Conservation (phyloP, 1,140 invertebrate genomes). For the Chlorops oryzae region DNA sequence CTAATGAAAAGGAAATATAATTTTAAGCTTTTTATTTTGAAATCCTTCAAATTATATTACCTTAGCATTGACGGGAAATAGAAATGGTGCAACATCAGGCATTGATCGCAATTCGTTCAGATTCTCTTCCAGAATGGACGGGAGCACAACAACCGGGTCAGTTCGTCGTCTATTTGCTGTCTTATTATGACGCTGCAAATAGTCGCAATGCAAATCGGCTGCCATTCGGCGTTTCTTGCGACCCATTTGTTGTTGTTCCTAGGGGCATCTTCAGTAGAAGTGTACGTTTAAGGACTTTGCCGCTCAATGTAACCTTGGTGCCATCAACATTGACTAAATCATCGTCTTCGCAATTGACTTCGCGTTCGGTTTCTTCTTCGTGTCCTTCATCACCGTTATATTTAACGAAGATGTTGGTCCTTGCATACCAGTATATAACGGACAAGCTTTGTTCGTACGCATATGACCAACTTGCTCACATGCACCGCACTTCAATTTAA, state of each 20-base stretch:
- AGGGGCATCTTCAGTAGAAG: conserved; percentile 75
- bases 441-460: conserved; percentile 95
- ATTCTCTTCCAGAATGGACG: conserved; percentile 86
- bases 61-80: conserved; percentile 92
- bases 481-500: conserved; percentile 92
- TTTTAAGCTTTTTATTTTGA: conserved; percentile 12
- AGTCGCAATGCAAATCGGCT: conserved; percentile 82
- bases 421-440: conserved; percentile 72
- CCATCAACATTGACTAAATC: conserved; percentile 89
- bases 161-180: conserved; percentile 89
- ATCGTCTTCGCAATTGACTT: conserved; percentile 71
- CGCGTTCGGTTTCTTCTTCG: conserved; percentile 74
- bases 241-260: conserved; percentile 66
- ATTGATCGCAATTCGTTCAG: conserved; percentile 89
- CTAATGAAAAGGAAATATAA: conserved; percentile 42
- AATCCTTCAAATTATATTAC: conserved; percentile 50
- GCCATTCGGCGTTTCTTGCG: conserved; percentile 64
- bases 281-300: conserved; percentile 75
- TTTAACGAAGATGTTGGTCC: conserved; percentile 60
- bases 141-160: conserved; percentile 92
- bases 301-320: conserved; percentile 77
- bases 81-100: conserved; percentile 86
- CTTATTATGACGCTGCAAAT: conserved; percentile 79
- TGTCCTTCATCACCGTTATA: conserved; percentile 71
- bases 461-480: conserved; percentile 80